Evolutionary conservation across 1,140 invertebrate species (phyloP).

Genomic region (Halictus rubicundus): DNA sequence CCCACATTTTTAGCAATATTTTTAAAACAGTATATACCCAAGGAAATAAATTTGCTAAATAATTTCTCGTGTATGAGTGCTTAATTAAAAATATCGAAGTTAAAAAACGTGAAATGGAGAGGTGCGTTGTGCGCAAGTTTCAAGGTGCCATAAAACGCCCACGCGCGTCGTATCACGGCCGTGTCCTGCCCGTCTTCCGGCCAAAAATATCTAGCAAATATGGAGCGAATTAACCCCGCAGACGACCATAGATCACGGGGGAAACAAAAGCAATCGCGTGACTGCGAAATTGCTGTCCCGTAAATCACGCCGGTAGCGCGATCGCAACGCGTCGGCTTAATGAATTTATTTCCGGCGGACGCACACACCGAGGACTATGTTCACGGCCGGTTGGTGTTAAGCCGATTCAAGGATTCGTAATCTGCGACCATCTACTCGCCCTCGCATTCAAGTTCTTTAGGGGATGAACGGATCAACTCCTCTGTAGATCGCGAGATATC

Average conservation of each 20-base stretch:
- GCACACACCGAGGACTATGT: background rate
- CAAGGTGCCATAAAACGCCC: background rate
- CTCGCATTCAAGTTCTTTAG: no score
- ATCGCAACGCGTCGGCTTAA: background rate
- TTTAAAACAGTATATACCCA: no score
- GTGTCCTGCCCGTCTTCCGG: no score
- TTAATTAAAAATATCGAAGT: no score
- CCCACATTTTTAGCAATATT: no score
- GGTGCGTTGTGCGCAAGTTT: no score
- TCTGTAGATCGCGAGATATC: background rate
- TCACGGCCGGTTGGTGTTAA: background rate
- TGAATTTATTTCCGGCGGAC: conserved; percentile 34
- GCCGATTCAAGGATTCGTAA: conserved; percentile 18
- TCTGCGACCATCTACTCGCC: background rate
- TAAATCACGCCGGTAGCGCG: conserved; percentile 5
- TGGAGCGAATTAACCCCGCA: conserved; percentile 9
- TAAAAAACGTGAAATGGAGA: no score
- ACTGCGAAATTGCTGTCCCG: background rate
- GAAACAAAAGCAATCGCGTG: background rate
- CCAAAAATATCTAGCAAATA: conserved; percentile 11
- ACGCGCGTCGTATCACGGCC: background rate
- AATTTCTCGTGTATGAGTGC: no score
- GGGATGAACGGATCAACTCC: background rate
- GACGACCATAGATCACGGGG: background rate
- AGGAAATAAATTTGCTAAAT: no score